These are phyloP conservation scores for Ophioninae sp. DNA, from an alignment of 2,888 invertebrate species.

Conservation along the genomic window DNA sequence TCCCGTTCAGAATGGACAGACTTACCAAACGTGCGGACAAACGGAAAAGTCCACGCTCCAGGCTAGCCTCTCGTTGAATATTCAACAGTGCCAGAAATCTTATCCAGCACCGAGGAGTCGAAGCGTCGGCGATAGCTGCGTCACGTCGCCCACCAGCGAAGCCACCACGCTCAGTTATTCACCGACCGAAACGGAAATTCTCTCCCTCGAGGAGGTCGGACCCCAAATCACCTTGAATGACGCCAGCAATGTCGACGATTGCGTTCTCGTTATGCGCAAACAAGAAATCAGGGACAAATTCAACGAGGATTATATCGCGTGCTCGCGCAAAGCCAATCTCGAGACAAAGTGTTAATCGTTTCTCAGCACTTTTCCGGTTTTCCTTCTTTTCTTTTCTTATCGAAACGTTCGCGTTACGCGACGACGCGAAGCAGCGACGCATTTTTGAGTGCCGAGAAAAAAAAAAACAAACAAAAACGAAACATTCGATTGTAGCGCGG, in stretches of 20 bases:
- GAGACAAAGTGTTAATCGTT: slow-evolving; percentile 67
- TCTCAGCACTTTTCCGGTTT: not conserved
- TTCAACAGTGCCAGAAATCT: slow-evolving; percentile 70
- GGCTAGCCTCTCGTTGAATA: slow-evolving; percentile 73
- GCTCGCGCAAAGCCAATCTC: slow-evolving; percentile 70
- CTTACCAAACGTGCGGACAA: not conserved
- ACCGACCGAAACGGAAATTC: slow-evolving; percentile 75
- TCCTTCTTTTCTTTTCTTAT: not conserved
- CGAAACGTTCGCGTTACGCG: not conserved
- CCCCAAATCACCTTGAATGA: slow-evolving; percentile 63
- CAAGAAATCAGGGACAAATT: slow-evolving; percentile 66
- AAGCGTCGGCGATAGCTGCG: slow-evolving; percentile 76
- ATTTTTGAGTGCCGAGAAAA: not conserved
- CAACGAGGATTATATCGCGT: slow-evolving; percentile 65
- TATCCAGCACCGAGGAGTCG: slow-evolving; percentile 71
- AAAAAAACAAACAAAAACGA: not conserved
- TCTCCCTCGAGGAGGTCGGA: slow-evolving; percentile 75
- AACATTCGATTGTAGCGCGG: not conserved
- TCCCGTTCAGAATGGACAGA: slow-evolving; percentile 13
- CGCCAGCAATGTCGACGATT: slow-evolving; percentile 13
- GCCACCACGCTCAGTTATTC: slow-evolving; percentile 74
- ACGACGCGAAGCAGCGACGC: not conserved
- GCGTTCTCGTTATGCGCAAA: slow-evolving; percentile 53
- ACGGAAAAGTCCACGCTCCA: slow-evolving; percentile 71
- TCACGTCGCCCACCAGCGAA: slow-evolving; percentile 77